Conservation (phyloP, 1,140 invertebrate species). For the Lutraria rhynchaena region DNA sequence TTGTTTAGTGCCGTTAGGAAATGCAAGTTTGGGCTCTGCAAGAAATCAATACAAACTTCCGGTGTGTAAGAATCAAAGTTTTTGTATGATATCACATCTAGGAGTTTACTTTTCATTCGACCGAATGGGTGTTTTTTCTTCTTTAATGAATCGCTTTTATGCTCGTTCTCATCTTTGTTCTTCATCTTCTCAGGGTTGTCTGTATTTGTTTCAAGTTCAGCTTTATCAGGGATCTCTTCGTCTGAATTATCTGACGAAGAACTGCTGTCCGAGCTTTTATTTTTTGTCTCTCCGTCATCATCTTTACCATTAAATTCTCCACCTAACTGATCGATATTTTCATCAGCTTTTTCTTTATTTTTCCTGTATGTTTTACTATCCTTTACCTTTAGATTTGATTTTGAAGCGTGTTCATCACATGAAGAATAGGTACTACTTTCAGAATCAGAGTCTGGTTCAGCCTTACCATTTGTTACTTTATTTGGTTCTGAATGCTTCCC, state of each 20-base stretch:
- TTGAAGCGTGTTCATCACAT: slow-evolving; percentile 27
- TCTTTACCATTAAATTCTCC: background rate
- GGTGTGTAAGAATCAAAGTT: slow-evolving; percentile 74
- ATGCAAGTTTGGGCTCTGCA: slow-evolving; percentile 80
- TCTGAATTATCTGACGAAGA: background rate
- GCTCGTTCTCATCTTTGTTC: background rate
- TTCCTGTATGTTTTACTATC: background rate
- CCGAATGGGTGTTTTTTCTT: slow-evolving; percentile 32
- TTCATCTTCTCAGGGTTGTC: background rate
- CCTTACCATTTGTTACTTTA: background rate
- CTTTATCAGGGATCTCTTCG: background rate
- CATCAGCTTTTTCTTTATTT: background rate
- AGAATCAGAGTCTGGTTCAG: slow-evolving; percentile 2
- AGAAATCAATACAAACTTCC: slow-evolving; percentile 77
- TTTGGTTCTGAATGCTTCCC: too few species aligned
- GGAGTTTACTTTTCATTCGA: slow-evolving; percentile 40
- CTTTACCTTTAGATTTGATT: slow-evolving; percentile 7
- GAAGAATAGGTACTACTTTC: slow-evolving; percentile 10
- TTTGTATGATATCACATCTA: slow-evolving; percentile 54
- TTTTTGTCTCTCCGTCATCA: slow-evolving; percentile 1
- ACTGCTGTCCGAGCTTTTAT: background rate
- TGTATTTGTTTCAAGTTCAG: background rate
- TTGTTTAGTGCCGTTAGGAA: slow-evolving; percentile 82
- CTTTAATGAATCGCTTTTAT: background rate
- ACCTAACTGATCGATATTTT: background rate